phyloP scores from a whole-genome alignment of 2,797 vertebrate genomes.

The Microchirus variegatus region DNA sequence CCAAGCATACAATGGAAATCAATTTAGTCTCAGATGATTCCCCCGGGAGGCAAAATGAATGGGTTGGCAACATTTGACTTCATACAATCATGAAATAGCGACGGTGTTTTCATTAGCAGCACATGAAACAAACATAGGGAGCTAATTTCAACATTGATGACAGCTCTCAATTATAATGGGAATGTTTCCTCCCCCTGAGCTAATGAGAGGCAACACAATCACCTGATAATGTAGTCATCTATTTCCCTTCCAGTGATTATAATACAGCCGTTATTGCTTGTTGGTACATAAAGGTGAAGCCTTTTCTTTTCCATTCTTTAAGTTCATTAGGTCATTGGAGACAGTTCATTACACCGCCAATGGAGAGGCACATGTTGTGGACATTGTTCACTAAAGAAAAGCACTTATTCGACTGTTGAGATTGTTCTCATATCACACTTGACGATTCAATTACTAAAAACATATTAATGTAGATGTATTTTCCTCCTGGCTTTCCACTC shows the following conservation, averaged over 20 bases:
- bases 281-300: slow-evolving; percentile 37
- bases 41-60: slow-evolving; percentile 23
- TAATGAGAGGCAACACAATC: slow-evolving; percentile 55
- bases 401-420: background rate
- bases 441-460: no score
- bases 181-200: slow-evolving; percentile 27
- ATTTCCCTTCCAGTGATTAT: slow-evolving; percentile 39
- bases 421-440: no score
- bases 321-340: slow-evolving; percentile 15
- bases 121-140: slow-evolving; percentile 40
- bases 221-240: slow-evolving; percentile 49
- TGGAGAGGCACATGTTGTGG: background rate
- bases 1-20: slow-evolving; percentile 5
- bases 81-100: slow-evolving; percentile 21
- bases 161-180: slow-evolving; percentile 48
- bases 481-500: no score
- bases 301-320: slow-evolving; percentile 16
- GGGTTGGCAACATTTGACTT: slow-evolving; percentile 23
- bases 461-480: no score
- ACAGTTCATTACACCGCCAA: background rate
- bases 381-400: background rate
- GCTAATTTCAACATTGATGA: slow-evolving; percentile 60
- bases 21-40: slow-evolving; percentile 24
- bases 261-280: slow-evolving; percentile 28
- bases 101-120: slow-evolving; percentile 44